Base-by-base conservation (phyloP, 2,888 invertebrate genomes). In the Platyscelio sp. region DNA sequence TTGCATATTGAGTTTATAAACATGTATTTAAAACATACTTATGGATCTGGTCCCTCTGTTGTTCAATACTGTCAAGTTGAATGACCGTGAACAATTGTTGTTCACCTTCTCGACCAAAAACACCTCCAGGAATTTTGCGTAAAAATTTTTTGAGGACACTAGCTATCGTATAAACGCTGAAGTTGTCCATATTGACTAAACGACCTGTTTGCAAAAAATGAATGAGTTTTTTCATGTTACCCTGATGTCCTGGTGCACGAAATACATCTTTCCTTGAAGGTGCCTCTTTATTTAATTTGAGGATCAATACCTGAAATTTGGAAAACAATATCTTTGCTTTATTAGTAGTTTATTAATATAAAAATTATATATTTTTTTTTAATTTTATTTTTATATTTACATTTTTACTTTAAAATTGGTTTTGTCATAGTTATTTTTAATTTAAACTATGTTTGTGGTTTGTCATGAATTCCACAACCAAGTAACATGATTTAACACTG, bases 61-160 rank as follows among this genome's bases (percentile, higher is more conserved):
- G 96, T 90, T 96, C 95, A 89, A 97, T 96, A 93, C 97, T 97
- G 49, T 97, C 96, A 89, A 98, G 94, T 91, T 98, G 97, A 88
- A 99, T 97, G 72, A 98, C 97, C 86, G 97, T 96, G 94, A 99
- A 98, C 82, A 99, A 95, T 89, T 97, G 96, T 94, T 97, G 96
- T 94, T 99, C 99, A 85, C 98, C 97, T 72, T 97, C 97, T 38
- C 97, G 96, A 0, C 99, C 98, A 94, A 99, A 99, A 83, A 99
- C 97, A 40, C 99, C 99, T 78, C 98, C 98, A 18, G 99, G 99
- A 90, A 99, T 97, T 95, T 99, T 99, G 87, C 99, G 96, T 76
- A 99, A 96, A 94, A 99, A 99, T 94, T 99, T 99, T 95, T 99
- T 99, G 86, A 99, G 95, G 83, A 99, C 99, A 94, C 99, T 99